Evolutionary conservation across 37 sponge, comb jelly and placozoan species (phyloP).

Genomic region (Chondrosia reniformis): DNA sequence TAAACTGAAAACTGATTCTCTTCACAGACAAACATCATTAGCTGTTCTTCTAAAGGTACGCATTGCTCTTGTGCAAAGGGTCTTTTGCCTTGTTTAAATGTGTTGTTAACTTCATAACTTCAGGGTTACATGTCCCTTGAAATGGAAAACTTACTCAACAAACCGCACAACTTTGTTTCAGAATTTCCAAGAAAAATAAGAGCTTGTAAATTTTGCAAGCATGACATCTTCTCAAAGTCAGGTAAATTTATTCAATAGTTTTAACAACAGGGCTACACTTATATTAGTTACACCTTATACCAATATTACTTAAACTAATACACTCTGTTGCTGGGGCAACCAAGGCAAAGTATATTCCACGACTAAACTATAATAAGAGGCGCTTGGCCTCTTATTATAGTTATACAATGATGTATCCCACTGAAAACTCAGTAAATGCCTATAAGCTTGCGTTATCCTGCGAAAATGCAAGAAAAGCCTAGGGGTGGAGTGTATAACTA

Average conservation of each 20-base stretch:
- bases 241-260: constrained; percentile 17
- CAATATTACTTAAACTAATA: no score
- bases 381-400: no score
- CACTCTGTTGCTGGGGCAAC: no score
- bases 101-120: neutral
- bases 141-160: constrained; percentile 39
- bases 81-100: neutral
- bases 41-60: constrained; percentile 88
- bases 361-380: no score
- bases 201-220: constrained; percentile 70
- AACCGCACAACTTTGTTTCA: constrained; percentile 71
- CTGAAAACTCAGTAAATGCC: no score
- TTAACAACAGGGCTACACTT: no score
- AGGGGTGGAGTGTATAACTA: no score
- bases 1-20: neutral
- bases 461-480: no score
- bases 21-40: constrained; percentile 78
- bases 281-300: no score
- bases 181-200: neutral
- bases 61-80: neutral
- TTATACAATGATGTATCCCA: no score
- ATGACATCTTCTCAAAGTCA: constrained; percentile 25
- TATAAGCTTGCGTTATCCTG: no score
- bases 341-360: no score
- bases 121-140: constrained; percentile 65